phyloP scores from a whole-genome alignment of 2,797 vertebrate species.

The Tinamus major region DNA sequence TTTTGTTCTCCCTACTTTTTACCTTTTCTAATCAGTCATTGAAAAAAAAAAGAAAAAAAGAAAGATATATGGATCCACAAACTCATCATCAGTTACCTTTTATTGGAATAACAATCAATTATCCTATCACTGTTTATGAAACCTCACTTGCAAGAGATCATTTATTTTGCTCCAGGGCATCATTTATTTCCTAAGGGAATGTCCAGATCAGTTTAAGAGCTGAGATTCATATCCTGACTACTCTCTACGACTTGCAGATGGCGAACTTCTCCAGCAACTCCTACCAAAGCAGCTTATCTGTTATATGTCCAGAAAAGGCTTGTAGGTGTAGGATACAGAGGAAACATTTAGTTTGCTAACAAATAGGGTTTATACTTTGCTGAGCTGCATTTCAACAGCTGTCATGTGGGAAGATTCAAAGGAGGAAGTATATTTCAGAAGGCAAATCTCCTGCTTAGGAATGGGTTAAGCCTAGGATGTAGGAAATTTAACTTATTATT shows the following conservation, averaged over 20 bases:
- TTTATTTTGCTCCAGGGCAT: slow-evolving; percentile 50
- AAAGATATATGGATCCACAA: not conserved
- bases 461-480: not conserved
- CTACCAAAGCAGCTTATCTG: not conserved
- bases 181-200: slow-evolving; percentile 47
- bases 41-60: not conserved
- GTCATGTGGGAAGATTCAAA: not conserved
- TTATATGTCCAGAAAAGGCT: not conserved
- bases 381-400: not conserved
- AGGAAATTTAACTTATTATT: not conserved
- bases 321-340: fast-evolving
- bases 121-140: not conserved
- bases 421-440: not conserved
- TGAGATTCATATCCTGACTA: slow-evolving; percentile 25
- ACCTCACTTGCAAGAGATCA: slow-evolving; percentile 12
- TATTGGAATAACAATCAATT: slow-evolving; percentile 52
- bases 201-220: slow-evolving; percentile 8
- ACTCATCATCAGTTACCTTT: slow-evolving; percentile 30
- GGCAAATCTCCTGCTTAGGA: not conserved
- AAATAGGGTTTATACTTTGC: not conserved
- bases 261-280: not conserved
- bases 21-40: not conserved
- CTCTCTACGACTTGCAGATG: not conserved
- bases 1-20: not conserved
- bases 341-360: not conserved